These are phyloP conservation scores for Neotoxoptera formosana DNA, from an alignment of 1,140 invertebrate genomes.

Conservation along the genomic window DNA sequence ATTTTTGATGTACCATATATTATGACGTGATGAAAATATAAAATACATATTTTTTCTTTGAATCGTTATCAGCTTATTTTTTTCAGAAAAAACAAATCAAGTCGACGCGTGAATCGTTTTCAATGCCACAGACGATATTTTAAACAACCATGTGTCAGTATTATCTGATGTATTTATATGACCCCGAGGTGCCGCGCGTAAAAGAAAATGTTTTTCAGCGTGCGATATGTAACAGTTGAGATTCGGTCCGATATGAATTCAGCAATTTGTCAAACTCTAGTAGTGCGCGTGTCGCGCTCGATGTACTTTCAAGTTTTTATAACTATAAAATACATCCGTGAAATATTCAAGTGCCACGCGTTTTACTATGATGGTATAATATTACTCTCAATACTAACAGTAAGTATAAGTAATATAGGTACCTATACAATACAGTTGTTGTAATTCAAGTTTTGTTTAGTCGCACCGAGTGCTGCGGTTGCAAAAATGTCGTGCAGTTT, in stretches of 20 bases:
- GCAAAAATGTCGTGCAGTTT: no score
- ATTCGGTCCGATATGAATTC: background rate
- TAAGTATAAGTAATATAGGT: no score
- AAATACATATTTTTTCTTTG: background rate
- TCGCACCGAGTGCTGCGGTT: no score
- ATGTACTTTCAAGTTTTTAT: background rate
- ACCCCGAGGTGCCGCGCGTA: background rate
- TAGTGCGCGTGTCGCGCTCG: background rate
- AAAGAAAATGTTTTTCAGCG: background rate
- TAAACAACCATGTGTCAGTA: background rate
- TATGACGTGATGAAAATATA: background rate
- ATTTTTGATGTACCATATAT: background rate
- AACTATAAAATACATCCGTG: background rate
- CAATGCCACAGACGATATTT: background rate
- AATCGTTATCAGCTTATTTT: background rate
- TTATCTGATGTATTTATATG: background rate
- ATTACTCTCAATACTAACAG: no score
- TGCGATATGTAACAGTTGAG: background rate
- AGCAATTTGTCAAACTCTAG: background rate
- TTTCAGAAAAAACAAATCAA: background rate
- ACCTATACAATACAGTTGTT: no score
- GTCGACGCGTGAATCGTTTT: background rate
- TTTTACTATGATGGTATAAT: no score
- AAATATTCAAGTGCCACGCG: background rate
- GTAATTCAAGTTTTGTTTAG: no score